Base-by-base conservation (phyloP, 2,113 vertebrate genomes). In the Athene cunicularia region DNA sequence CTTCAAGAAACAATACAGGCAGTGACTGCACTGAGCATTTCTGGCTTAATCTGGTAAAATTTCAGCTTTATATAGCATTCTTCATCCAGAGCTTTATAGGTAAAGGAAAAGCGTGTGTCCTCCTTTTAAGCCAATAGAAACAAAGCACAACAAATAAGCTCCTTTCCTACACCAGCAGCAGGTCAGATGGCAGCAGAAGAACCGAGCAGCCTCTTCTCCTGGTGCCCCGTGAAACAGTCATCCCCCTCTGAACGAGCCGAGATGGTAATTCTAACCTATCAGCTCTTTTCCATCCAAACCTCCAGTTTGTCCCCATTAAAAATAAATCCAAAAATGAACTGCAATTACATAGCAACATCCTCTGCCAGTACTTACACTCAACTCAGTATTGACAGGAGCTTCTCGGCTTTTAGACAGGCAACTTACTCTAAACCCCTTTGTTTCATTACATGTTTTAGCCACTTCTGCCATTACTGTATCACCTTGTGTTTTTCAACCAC, bases 181-280 rank as follows among this genome's bases (percentile, higher is more conserved):
- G 52, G 33, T 62, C 64, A 68, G 73, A 41, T 1, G 7, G 50
- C 43, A 81, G 22, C 73, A 11, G 41, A 60, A 80, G 50, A 55
- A 79, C 72, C 0, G 2, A 84, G 37, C 53, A 83, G 59, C 24
- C 27, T 33, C 14, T 80, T 70, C 59, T 68, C 23, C 59, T 6
- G 5, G 15, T 50, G 32, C 52, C 81, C 47, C 52, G 18, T 35
- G 45, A 68, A 74, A 66, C 8, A 58, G 27, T 24, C 26, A 84
- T 4, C 3, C 5, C 13, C 1, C 39, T 91, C 50, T 4, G 2
- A 87, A 74, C 0, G 1, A 39, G 18, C 32, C 14, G 20, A 24
- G 58, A 30, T 62, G 14, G 23, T 19, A 75, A 33, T 74, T 70
- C 35, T 35, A 73, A 47, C 4, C 16, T 56, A 68, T 33, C 1